Conservation (phyloP, 2,797 vertebrate species). For the Lophotriccus pileatus region DNA sequence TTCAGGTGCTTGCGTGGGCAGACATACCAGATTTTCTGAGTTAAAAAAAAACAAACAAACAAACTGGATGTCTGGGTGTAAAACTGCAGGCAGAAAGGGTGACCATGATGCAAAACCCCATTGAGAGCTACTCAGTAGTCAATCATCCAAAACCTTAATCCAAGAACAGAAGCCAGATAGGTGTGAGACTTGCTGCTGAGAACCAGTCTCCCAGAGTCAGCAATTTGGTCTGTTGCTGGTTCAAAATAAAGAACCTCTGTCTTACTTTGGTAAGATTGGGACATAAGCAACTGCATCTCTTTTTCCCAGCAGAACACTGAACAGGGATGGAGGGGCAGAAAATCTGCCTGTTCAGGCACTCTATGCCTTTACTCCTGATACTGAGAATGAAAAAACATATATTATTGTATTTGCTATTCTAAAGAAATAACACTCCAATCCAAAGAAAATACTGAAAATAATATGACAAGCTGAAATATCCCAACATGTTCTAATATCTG, state of each 20-base stretch:
- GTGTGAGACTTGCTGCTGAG: neutral
- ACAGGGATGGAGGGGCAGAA: neutral
- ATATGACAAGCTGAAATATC: neutral
- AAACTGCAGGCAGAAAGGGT: neutral
- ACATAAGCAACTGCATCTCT: neutral
- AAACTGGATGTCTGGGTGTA: neutral
- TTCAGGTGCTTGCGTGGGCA: neutral
- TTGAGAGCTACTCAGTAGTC: neutral
- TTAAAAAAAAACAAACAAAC: neutral
- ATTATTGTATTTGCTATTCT: neutral
- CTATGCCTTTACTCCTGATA: neutral
- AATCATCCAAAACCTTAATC: neutral
- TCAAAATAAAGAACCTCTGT: neutral
- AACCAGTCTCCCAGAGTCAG: neutral
- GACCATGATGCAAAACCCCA: neutral
- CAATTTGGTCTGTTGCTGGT: neutral
- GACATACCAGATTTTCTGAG: neutral
- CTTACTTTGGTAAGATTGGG: neutral
- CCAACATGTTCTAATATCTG: neutral
- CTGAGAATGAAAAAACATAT: neutral
- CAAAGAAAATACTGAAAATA: neutral
- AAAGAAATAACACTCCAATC: neutral
- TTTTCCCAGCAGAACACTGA: neutral
- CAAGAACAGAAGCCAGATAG: neutral
- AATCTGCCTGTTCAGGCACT: neutral